Evolutionary conservation across 1,140 invertebrate species (phyloP), one percentile per base, ranked within the genome.

Genomic region (Drosophila willistoni): DNA sequence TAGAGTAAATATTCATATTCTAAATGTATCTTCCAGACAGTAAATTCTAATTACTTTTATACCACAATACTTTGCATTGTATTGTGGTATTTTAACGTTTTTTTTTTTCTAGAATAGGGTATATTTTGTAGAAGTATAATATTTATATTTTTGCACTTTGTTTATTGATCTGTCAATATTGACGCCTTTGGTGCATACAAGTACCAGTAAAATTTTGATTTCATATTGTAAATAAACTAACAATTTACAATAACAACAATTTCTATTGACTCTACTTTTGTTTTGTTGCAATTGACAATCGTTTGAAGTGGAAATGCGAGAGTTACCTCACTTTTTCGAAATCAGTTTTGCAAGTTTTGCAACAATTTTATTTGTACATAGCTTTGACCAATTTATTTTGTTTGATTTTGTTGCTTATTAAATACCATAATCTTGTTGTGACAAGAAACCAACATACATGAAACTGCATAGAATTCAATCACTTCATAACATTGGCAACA

Each of bases 401-500:
- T 51, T 19, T 1, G 44, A 17, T 47, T 17, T 19, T 47, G 44
- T 19, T 6, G 10, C 17, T 47, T 44, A 44, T 44, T 44, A 2
- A 14, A 7, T 1, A 2, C 34, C n/a, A 44, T 76, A 76, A 76
- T 82, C 66, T 82, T 59, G 66, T 67, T 77, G 86, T 71, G 82
- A 75, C 83, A 87, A 70, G 36, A 41, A 71, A 79, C 83, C 82
- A 83, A 77, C 65, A 76, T 47, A 76, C 62, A 77, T 70, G 60
- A 36, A 77, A 55, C 39, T 54, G 80, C 81, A 81, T 86, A 85
- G 68, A 75, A 67, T 42, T 25, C 13, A 13, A 63, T 62, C 68
- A 86, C 83, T 86, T 86, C 74, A 85, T 84, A 81, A 69, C 64
- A 61, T 62, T 81, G 65, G 81, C 56, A 56, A 63, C 69, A 61